phyloP scores from a whole-genome alignment of 1,140 invertebrate genomes.

The Megathymus violae region DNA sequence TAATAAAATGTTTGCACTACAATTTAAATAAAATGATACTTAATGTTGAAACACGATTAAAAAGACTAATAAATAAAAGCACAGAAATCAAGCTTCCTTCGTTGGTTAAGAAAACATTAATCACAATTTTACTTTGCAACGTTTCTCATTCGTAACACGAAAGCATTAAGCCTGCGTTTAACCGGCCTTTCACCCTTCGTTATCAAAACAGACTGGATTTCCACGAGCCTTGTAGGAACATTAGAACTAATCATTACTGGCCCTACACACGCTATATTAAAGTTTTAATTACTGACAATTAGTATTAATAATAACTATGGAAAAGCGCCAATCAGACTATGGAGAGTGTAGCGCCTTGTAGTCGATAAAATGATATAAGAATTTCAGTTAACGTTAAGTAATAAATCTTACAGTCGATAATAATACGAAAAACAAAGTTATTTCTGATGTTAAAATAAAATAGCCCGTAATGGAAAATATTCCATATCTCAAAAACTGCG shows the following conservation, averaged over 20 bases:
- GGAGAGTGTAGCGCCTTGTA: too few relatives aligned
- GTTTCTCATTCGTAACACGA: neutral
- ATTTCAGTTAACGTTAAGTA: too few relatives aligned
- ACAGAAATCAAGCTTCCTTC: neutral
- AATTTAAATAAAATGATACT: too few relatives aligned
- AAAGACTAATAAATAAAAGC: neutral
- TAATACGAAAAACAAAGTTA: too few relatives aligned
- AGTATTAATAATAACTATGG: conserved; percentile 2
- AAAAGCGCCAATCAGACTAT: too few relatives aligned
- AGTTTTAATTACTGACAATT: conserved; percentile 10
- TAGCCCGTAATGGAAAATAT: too few relatives aligned
- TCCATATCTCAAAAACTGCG: too few relatives aligned
- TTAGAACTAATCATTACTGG: conserved; percentile 17
- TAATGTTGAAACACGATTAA: neutral
- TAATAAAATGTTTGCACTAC: too few relatives aligned
- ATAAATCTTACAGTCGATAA: too few relatives aligned
- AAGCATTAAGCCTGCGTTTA: neutral
- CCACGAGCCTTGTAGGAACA: conserved; percentile 9
- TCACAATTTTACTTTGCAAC: neutral
- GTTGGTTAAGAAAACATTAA: neutral
- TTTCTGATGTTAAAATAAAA: too few relatives aligned
- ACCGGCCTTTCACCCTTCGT: neutral
- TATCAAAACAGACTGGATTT: conserved; percentile 3
- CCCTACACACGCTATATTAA: conserved; percentile 13
- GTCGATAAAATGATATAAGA: too few relatives aligned